A percentile compares a stretch with the other conserved stretches of the same genome.
These are phyloP conservation scores for Lanistes nyassanus DNA, from an alignment of 1,140 invertebrate species.

Conservation along the genomic window DNA sequence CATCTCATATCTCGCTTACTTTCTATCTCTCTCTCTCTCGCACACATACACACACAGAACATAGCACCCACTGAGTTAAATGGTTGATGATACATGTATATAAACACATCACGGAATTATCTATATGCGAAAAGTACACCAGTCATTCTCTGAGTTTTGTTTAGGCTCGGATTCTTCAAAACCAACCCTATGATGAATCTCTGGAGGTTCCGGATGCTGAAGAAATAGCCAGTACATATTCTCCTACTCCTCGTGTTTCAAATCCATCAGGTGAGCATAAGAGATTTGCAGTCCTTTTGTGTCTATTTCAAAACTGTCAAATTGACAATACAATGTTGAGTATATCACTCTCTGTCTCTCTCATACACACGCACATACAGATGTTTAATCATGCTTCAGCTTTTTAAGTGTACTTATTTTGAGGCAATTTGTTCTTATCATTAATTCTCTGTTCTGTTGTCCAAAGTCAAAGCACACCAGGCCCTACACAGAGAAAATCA, in stretches of 20 bases:
- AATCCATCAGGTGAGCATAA: constrained; percentile 40
- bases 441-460: no score
- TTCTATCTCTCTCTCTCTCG: no score
- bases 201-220: constrained; percentile 63
- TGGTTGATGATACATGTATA: not conserved
- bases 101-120: not conserved
- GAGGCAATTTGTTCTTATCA: no score
- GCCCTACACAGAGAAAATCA: no score
- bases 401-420: not conserved
- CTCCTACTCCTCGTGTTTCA: constrained; percentile 54
- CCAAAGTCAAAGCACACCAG: no score
- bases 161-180: constrained; percentile 42
- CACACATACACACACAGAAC: no score
- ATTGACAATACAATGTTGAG: not conserved
- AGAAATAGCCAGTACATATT: constrained; percentile 64
- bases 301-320: no score
- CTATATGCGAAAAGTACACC: not conserved
- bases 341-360: no score
- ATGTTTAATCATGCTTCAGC: not conserved
- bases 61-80: no score
- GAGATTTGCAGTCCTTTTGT: not conserved
- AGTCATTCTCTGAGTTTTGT: not conserved
- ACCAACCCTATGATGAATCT: constrained; percentile 66
- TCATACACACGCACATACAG: not conserved
- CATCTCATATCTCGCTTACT: no score